Evolutionary conservation across 2,113 vertebrate genomes (phyloP), one percentile per base, ranked within the genome.

Genomic region (Coptodon bakossiorum): DNA sequence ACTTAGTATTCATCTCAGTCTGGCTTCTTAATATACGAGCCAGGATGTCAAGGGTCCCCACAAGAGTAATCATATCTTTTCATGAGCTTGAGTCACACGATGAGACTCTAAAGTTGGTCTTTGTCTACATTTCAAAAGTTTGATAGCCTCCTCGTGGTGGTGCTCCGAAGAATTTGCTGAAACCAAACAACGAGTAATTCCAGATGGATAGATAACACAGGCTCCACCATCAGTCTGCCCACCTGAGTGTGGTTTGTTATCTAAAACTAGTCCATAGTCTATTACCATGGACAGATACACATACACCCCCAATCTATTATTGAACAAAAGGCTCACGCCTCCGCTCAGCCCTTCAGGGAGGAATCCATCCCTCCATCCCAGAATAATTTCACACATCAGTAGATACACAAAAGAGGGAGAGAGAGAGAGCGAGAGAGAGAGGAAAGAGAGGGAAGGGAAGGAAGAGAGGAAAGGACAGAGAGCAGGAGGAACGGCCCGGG

Each of bases 371-470:
- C 95, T 96, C 95, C 94, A 95, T 95, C 95, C 94, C 95, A 94
- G 94, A 96, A 96, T 97, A 96, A 96, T 96, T 96, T 96, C 96
- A 96, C 95, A 96, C 95, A 94, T 95, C 95, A 94, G 94, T 96
- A 95, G 94, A 93, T 94, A 94, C 91, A 93, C 95, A 94, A 94
- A 94, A 95, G 88, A 90, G 91, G 90, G 91, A 86, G 86, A 89
- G 86, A 80, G 84, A 78, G 83, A 6, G 71, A 54, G 43, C 10
- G 59, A 34, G 50, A 50, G 36, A 40, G 50, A 27, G 54, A 57
- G 59, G 66, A 43, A 66, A 80, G 81, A 54, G 81, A 83, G 38
- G 22, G 48, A 91, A 81, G 73, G 54, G 61, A 78, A 73, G 76
- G 85, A 88, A 52, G 80, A 88, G 88, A 87, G 86, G 59, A 52